A percentile compares a stretch with the other conserved stretches of the same genome.
Conservation (phyloP, 2,888 invertebrate species). For the Prosopocoilus inquinatus region DNA sequence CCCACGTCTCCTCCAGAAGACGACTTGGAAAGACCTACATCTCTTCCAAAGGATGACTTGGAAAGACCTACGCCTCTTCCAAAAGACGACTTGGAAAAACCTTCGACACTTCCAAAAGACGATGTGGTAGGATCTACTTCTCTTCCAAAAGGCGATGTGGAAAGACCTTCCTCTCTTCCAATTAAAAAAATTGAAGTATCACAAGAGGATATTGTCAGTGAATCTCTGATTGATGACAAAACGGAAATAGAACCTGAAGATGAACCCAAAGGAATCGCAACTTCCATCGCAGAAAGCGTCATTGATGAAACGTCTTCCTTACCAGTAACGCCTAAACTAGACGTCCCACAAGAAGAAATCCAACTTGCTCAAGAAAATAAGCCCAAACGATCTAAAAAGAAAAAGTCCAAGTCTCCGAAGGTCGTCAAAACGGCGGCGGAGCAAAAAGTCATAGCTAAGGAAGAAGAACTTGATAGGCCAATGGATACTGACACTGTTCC, state of each 20-base stretch:
- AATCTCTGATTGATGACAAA: no score
- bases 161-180: background rate
- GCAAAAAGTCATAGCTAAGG: background rate
- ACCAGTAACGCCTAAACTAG: background rate
- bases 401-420: slow-evolving; percentile 32
- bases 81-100: background rate
- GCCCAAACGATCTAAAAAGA: slow-evolving; percentile 24
- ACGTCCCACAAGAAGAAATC: slow-evolving; percentile 16
- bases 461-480: no score
- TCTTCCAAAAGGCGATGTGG: background rate
- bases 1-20: background rate
- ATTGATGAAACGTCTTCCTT: slow-evolving; percentile 12
- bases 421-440: slow-evolving; percentile 18
- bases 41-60: no score
- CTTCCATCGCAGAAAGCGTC: slow-evolving; percentile 16
- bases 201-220: no score
- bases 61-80: slow-evolving; percentile 21
- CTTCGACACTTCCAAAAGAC: no score
- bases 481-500: slow-evolving; percentile 22
- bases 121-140: slow-evolving; percentile 35
- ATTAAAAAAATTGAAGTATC: no score
- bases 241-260: slow-evolving; percentile 20
- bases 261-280: slow-evolving; percentile 11
- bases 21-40: background rate
- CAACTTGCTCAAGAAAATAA: slow-evolving; percentile 7